Conservation (phyloP, 2,797 vertebrate genomes). For the Corythornis leucogaster region DNA sequence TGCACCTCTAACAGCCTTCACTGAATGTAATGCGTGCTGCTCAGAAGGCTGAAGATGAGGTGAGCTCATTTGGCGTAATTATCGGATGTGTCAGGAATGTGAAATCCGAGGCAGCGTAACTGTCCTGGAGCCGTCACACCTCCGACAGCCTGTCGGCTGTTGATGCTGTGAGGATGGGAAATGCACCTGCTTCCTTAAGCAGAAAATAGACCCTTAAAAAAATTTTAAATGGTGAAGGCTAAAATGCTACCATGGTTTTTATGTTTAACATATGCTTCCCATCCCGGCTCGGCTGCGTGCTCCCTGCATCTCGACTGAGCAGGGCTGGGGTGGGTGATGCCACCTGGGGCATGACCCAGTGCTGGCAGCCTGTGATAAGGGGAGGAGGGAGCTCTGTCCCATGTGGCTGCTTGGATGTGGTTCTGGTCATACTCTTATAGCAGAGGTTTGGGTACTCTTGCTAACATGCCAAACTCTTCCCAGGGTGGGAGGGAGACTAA, state of each 20-base stretch:
- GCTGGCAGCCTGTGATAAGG: too few relatives aligned
- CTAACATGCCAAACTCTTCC: too few relatives aligned
- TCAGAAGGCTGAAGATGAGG: conserved; percentile 53
- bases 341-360: too few relatives aligned
- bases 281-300: background rate
- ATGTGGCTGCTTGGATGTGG: too few relatives aligned
- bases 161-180: conserved; percentile 47
- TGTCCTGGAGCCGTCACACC: conserved; percentile 69
- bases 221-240: background rate
- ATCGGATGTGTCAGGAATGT: conserved; percentile 69
- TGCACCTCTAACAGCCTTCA: background rate
- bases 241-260: conserved; percentile 16
- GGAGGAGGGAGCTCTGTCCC: too few relatives aligned
- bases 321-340: too few relatives aligned
- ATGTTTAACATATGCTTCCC: conserved; percentile 61
- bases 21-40: conserved; percentile 50
- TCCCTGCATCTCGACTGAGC: too few relatives aligned
- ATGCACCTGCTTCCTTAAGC: conserved; percentile 72
- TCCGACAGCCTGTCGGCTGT: conserved; percentile 63
- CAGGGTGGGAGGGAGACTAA: too few relatives aligned
- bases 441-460: too few relatives aligned
- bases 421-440: too few relatives aligned
- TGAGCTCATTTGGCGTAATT: conserved; percentile 75
- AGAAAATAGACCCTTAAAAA: conserved; percentile 73
- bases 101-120: conserved; percentile 56